Evolutionary conservation across 2,888 invertebrate genomes (phyloP).

Genomic region (Lycaena phlaeas): DNA sequence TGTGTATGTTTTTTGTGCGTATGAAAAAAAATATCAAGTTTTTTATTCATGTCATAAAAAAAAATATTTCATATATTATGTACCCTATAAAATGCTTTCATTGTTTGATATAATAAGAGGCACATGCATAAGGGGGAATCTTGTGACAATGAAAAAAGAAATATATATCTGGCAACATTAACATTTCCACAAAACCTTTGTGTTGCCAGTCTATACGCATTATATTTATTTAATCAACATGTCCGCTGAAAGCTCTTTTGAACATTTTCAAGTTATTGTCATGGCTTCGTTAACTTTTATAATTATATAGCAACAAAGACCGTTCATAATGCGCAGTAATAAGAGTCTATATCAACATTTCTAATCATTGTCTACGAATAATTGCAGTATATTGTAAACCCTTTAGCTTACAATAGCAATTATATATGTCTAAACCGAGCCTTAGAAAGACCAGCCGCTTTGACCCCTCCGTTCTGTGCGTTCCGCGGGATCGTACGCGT

Average conservation of each 20-base stretch:
- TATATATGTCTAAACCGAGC: constrained; percentile 60
- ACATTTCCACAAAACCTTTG: neutral
- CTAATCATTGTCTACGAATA: constrained; percentile 52
- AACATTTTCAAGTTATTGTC: constrained; percentile 1
- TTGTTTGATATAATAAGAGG: too few relatives aligned
- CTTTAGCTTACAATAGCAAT: constrained; percentile 53
- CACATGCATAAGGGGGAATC: too few relatives aligned
- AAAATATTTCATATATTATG: too few relatives aligned
- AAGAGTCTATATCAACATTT: constrained; percentile 39
- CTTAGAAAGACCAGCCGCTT: constrained; percentile 25
- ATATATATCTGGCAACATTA: neutral
- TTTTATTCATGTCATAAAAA: too few relatives aligned
- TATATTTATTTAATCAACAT: constrained; percentile 6
- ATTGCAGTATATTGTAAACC: constrained; percentile 54
- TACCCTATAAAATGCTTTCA: too few relatives aligned
- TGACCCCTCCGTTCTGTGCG: constrained; percentile 27
- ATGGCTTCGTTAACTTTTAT: constrained; percentile 12
- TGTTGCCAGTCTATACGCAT: neutral
- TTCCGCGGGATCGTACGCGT: constrained; percentile 18
- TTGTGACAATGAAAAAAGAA: too few relatives aligned
- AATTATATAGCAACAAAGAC: constrained; percentile 22
- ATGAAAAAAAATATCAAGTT: too few relatives aligned
- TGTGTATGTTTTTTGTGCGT: too few relatives aligned
- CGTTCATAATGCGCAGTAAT: constrained; percentile 26
- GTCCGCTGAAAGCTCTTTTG: constrained; percentile 1